A percentile compares a stretch with the other conserved stretches of the same genome.
Evolutionary conservation across 2,888 invertebrate species (phyloP).

Genomic region (Mamestra brassicae): DNA sequence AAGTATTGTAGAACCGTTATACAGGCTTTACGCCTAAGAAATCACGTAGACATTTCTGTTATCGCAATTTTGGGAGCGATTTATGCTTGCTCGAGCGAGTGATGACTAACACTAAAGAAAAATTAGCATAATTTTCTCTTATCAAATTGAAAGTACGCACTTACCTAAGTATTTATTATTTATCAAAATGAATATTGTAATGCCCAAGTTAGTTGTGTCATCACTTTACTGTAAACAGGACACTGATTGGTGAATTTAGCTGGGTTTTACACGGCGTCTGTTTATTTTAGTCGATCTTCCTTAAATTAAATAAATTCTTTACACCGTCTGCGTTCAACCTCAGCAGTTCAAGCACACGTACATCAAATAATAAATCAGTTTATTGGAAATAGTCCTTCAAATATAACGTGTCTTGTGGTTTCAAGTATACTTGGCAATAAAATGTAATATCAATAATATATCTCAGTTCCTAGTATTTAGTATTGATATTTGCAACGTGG

Average conservation of each 20-base stretch:
- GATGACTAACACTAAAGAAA: constrained; percentile 32
- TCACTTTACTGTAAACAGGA: constrained; percentile 38
- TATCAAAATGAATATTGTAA: constrained; percentile 29
- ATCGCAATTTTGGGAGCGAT: constrained; percentile 12
- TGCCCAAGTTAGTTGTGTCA: constrained; percentile 18
- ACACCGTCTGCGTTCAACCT: constrained; percentile 36
- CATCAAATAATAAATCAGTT: constrained; percentile 39
- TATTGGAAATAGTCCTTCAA: constrained; percentile 55
- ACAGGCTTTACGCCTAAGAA: constrained; percentile 26
- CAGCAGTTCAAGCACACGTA: constrained; percentile 25
- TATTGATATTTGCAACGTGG: constrained; percentile 26
- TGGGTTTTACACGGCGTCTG: constrained; percentile 53
- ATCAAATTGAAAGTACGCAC: constrained; percentile 21
- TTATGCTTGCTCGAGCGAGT: neutral
- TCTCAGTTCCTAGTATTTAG: constrained; percentile 22
- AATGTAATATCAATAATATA: constrained; percentile 31
- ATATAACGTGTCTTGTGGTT: constrained; percentile 62
- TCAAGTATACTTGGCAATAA: constrained; percentile 39
- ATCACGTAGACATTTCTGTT: constrained; percentile 43
- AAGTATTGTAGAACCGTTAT: constrained; percentile 8
- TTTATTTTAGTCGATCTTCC: constrained; percentile 52
- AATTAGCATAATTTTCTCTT: constrained; percentile 24
- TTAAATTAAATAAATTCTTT: constrained; percentile 46
- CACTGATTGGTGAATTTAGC: constrained; percentile 20
- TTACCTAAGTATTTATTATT: constrained; percentile 21